Evolutionary conservation across 2,888 invertebrate genomes (phyloP).

Genomic region (Nephrotoma flavescens): DNA sequence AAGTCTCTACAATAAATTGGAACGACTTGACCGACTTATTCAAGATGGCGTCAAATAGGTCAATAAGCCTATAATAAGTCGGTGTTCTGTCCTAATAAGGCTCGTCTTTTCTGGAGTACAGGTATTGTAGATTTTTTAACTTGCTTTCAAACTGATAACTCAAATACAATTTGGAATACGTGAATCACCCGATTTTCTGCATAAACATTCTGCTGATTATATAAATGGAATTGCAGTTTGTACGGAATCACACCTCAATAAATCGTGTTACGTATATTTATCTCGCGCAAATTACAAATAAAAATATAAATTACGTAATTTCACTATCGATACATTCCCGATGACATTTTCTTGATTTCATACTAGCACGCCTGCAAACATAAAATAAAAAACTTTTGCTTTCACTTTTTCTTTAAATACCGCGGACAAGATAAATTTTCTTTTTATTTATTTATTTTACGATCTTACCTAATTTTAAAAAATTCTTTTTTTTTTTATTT

Average conservation of each 20-base stretch:
- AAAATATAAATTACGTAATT: not conserved
- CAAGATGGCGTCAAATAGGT: too few relatives aligned
- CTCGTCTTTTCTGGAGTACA: too few relatives aligned
- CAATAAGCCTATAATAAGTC: too few relatives aligned
- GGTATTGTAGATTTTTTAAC: too few relatives aligned
- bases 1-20: too few relatives aligned
- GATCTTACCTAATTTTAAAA: not conserved
- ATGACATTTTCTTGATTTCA: not conserved
- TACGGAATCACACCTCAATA: not conserved
- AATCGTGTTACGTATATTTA: not conserved
- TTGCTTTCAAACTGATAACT: not conserved
- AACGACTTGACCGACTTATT: too few relatives aligned
- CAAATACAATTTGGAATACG: not conserved
- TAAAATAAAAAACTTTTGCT: not conserved
- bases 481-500: not conserved
- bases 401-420: not conserved
- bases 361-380: not conserved
- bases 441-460: not conserved
- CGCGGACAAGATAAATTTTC: not conserved
- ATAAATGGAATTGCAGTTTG: too few relatives aligned
- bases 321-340: not conserved
- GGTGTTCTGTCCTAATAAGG: too few relatives aligned
- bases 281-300: not conserved
- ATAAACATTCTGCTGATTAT: not conserved
- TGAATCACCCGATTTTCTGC: not conserved